These are phyloP conservation scores for Dorcus parallelipipedus DNA, from an alignment of 2,888 invertebrate species.

Conservation along the genomic window DNA sequence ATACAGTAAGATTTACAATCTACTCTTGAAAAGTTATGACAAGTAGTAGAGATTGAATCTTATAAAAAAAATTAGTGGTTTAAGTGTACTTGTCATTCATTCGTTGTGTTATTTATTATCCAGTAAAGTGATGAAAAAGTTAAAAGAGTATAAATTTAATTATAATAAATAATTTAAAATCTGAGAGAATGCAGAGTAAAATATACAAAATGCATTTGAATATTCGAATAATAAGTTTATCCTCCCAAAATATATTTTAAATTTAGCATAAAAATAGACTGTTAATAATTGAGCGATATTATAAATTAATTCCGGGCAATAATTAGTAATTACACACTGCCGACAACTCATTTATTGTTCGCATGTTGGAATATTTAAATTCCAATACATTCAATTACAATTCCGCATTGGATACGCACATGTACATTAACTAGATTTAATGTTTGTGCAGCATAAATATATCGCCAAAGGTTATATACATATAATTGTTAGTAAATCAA, in stretches of 20 bases:
- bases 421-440: constrained; percentile 10
- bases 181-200: neutral
- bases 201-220: neutral
- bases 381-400: constrained; percentile 16
- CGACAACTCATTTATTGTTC: neutral
- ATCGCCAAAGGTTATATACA: constrained; percentile 14
- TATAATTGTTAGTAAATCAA: constrained; percentile 17
- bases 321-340: constrained; percentile 1
- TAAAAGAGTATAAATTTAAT: too few species aligned
- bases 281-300: neutral
- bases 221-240: too few species aligned
- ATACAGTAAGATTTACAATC: too few species aligned
- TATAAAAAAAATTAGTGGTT: too few species aligned
- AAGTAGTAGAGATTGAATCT: too few species aligned
- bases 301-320: neutral
- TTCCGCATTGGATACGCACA: neutral
- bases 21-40: too few species aligned
- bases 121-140: too few species aligned
- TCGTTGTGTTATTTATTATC: too few species aligned
- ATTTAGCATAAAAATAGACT: neutral
- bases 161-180: too few species aligned
- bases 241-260: too few species aligned
- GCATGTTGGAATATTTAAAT: constrained; percentile 12
- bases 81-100: too few species aligned
- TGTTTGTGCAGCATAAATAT: constrained; percentile 16